phyloP scores from a whole-genome alignment of 2,797 vertebrate species.

The Poecilia picta region DNA sequence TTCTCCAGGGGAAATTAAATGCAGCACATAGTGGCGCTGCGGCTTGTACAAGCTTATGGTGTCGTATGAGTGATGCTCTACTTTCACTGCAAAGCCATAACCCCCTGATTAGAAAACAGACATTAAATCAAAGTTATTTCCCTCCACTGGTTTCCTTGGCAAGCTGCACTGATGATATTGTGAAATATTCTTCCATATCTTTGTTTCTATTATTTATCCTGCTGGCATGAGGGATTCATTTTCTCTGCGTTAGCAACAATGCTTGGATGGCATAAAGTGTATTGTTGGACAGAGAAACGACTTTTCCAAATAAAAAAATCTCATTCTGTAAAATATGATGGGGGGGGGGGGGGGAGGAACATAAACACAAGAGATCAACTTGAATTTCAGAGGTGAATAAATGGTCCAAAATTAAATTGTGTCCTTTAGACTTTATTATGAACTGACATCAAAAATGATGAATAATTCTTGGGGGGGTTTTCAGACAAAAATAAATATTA shows the following conservation, averaged over 20 bases:
- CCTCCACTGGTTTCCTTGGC: constrained; percentile 17
- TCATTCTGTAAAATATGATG: constrained; percentile 6
- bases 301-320: constrained; percentile 22
- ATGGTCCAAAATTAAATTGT: too few relatives aligned
- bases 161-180: constrained; percentile 25
- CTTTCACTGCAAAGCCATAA: constrained; percentile 12
- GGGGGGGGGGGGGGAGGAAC: constrained; percentile 6
- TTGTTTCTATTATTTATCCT: constrained; percentile 43
- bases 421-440: neutral
- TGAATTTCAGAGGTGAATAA: neutral
- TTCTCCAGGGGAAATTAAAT: constrained; percentile 36
- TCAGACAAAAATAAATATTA: constrained; percentile 69
- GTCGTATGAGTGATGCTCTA: constrained; percentile 45
- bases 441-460: constrained; percentile 2
- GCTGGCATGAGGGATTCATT: constrained; percentile 49
- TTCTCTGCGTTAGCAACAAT: constrained; percentile 37
- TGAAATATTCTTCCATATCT: constrained; percentile 43
- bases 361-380: neutral
- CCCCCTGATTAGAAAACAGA: constrained; percentile 40
- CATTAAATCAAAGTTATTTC: constrained; percentile 53
- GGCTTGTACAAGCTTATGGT: constrained; percentile 37
- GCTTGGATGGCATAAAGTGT: constrained; percentile 32
- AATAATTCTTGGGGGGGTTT: constrained; percentile 34
- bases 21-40: constrained; percentile 26
- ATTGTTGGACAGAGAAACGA: constrained; percentile 6